phyloP scores from a whole-genome alignment of 2,888 invertebrate species.

The Phyto melanocephala region DNA sequence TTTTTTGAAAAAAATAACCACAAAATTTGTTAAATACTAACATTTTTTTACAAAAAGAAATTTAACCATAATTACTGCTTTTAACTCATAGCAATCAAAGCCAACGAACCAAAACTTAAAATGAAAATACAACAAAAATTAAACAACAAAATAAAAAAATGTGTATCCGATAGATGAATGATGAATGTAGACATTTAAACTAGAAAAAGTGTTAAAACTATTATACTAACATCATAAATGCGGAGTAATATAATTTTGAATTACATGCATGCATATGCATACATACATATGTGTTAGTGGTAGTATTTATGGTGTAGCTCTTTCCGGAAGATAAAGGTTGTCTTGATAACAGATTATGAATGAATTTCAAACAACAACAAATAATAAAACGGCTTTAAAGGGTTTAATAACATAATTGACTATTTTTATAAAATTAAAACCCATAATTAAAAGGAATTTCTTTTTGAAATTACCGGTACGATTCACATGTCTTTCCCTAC shows the following conservation, averaged over 20 bases:
- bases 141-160: neutral
- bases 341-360: no score
- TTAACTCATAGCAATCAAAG: conserved; percentile 40
- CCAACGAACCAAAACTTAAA: conserved; percentile 4
- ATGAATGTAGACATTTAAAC: conserved; percentile 6
- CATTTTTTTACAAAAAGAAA: conserved; percentile 41
- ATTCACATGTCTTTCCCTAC: no score
- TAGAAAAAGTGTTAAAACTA: conserved; percentile 55
- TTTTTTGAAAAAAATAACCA: neutral
- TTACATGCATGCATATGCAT: no score
- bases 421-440: conserved; percentile 45
- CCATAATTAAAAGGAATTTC: conserved; percentile 23
- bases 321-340: no score
- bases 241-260: neutral
- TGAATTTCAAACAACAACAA: neutral
- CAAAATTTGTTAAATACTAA: conserved; percentile 27
- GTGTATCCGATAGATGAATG: neutral
- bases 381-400: conserved; percentile 31
- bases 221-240: conserved; percentile 48
- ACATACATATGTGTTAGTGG: no score
- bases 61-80: conserved; percentile 52
- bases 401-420: conserved; percentile 53
- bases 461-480: no score
- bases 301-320: no score
- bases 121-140: neutral